phyloP scores from a whole-genome alignment of 2,113 vertebrate genomes.

The Odontesthes bonariensis region DNA sequence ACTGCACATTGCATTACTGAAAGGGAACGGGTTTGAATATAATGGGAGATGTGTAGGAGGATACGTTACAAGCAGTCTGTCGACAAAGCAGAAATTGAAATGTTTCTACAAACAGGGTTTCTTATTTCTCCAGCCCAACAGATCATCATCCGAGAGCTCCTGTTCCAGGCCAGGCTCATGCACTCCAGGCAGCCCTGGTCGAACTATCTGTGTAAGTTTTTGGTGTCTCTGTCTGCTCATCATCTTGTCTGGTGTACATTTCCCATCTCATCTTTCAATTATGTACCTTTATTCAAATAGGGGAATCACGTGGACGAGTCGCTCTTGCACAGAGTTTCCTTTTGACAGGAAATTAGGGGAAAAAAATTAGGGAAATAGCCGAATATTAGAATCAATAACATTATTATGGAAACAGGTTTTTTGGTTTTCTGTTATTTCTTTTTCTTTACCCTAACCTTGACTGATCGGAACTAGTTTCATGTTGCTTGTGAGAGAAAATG shows the following conservation, averaged over 20 bases:
- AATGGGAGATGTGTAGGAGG: constrained; percentile 6
- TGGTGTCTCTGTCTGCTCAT: neutral
- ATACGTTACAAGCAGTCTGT: neutral
- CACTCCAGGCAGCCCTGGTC: constrained; percentile 93
- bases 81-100: neutral
- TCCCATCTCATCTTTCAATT: constrained; percentile 28
- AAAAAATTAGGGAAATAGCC: constrained; percentile 1
- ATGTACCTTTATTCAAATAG: constrained; percentile 64
- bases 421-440: neutral
- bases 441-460: constrained; percentile 51
- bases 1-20: neutral
- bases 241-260: constrained; percentile 28
- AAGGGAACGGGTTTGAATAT: neutral
- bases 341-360: constrained; percentile 20
- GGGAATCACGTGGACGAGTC: constrained; percentile 50
- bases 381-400: neutral
- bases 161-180: constrained; percentile 94
- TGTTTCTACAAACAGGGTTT: neutral
- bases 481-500: constrained; percentile 26
- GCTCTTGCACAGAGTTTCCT: constrained; percentile 36
- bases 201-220: constrained; percentile 96
- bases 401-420: neutral
- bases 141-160: constrained; percentile 95
- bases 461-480: constrained; percentile 63
- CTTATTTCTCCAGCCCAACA: constrained; percentile 82